Percentiles rank a stretch among this genome's conserved stretches.
Evolutionary conservation across 2,888 invertebrate genomes (phyloP).

Genomic region (Mesodorylaimus sp.): DNA sequence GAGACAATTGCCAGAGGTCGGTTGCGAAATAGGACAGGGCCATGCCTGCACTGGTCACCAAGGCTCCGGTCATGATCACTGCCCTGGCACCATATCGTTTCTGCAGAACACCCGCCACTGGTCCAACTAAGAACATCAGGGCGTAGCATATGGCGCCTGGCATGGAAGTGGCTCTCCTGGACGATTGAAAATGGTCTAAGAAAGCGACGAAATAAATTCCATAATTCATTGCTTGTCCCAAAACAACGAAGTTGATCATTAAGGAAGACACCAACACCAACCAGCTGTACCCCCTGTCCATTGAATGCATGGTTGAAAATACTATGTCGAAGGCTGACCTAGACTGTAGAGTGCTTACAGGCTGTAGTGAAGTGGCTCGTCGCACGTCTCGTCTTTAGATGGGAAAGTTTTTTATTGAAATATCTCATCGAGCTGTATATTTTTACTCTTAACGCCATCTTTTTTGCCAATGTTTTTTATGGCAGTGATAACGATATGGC

Average conservation of each 20-base stretch:
- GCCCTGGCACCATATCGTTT: conserved; percentile 31
- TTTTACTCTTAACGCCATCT: too few species aligned
- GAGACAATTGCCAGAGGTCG: conserved; percentile 26
- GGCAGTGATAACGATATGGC: too few species aligned
- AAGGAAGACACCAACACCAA: neutral
- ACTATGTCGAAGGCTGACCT: too few species aligned
- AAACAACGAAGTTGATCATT: neutral
- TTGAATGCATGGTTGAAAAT: too few species aligned
- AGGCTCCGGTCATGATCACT: conserved; percentile 28
- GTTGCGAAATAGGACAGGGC: conserved; percentile 25
- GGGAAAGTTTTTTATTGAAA: too few species aligned
- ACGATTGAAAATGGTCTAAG: neutral
- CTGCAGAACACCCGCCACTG: conserved; percentile 29
- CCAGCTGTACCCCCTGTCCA: neutral
- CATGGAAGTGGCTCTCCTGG: neutral
- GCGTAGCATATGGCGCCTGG: too few species aligned
- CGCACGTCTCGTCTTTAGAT: too few species aligned
- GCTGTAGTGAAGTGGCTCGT: too few species aligned
- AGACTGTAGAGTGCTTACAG: too few species aligned
- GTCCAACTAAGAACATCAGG: too few species aligned
- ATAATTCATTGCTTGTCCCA: neutral
- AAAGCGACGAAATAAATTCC: neutral
- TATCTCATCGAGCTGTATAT: too few species aligned
- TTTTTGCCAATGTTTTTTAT: too few species aligned
- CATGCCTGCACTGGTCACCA: conserved; percentile 28